Conservation (phyloP, 2,888 invertebrate genomes). For the Ornithoptera alexandrae region DNA sequence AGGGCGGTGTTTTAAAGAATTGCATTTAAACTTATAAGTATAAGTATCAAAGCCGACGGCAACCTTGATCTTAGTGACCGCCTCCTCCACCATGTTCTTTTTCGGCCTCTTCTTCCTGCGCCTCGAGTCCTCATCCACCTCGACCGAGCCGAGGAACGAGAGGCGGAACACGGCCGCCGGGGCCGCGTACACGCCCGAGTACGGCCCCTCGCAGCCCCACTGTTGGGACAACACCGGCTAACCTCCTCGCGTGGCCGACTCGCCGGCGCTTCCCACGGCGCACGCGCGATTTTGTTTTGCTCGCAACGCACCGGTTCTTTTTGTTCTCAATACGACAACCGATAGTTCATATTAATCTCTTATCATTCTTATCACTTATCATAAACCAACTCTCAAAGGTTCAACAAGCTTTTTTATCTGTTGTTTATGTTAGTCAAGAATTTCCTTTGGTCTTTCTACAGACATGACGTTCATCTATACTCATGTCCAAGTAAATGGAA, state of each 20-base stretch:
- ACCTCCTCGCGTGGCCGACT: conserved; percentile 56
- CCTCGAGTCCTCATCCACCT: conserved; percentile 89
- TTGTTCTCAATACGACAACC: background rate
- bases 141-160: conserved; percentile 90
- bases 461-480: too few species aligned
- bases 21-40: background rate
- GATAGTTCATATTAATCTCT: background rate
- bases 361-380: too few species aligned
- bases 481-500: too few species aligned
- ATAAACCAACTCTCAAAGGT: too few species aligned
- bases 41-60: conserved; percentile 31
- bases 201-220: conserved; percentile 73
- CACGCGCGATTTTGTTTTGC: conserved; percentile 16
- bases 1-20: too few species aligned
- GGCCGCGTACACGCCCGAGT: conserved; percentile 78
- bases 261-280: conserved; percentile 27
- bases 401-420: too few species aligned
- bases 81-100: conserved; percentile 94
- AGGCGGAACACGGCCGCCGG: conserved; percentile 89
- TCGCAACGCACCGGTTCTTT: background rate
- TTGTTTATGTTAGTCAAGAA: too few species aligned
- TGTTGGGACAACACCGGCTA: conserved; percentile 63
- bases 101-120: conserved; percentile 88
- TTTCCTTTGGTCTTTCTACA: too few species aligned
- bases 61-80: conserved; percentile 93